These are phyloP conservation scores for Theretra japonica DNA, from an alignment of 2,888 invertebrate species.

Conservation along the genomic window DNA sequence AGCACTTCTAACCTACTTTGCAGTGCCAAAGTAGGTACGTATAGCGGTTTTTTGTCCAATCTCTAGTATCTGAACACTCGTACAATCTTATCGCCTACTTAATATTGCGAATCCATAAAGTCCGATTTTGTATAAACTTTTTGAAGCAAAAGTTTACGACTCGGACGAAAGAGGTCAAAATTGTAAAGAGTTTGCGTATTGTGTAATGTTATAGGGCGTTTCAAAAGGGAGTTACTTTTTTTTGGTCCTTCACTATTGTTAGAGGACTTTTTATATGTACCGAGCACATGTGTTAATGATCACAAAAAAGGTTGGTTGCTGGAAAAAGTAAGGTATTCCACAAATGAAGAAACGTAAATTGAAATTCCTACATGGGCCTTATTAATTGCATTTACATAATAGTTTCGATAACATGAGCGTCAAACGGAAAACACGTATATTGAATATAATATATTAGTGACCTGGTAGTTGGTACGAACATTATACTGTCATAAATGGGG, in stretches of 20 bases:
- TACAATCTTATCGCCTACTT: conserved; percentile 15
- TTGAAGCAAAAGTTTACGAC: conserved; percentile 7
- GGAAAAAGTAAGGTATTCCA: neutral
- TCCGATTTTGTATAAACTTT: conserved; percentile 6
- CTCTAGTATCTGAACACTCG: conserved; percentile 26
- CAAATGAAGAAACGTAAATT: neutral
- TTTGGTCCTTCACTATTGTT: neutral
- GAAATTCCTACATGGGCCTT: neutral
- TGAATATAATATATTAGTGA: neutral
- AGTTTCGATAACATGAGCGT: neutral
- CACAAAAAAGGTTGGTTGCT: neutral
- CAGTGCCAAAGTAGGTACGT: conserved; percentile 41
- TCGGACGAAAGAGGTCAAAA: neutral
- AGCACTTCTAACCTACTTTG: conserved; percentile 77
- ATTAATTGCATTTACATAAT: neutral
- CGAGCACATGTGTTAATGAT: neutral
- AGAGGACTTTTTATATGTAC: no score
- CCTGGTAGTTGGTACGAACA: no score
- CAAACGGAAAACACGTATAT: neutral
- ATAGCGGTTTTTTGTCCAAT: conserved; percentile 39
- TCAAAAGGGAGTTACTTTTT: neutral
- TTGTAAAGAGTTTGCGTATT: neutral
- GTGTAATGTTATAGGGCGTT: neutral
- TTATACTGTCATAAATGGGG: neutral
- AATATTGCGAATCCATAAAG: conserved; percentile 15